Base-by-base conservation (phyloP, 2,888 invertebrate genomes). In the Lycocerus yunnanus region DNA sequence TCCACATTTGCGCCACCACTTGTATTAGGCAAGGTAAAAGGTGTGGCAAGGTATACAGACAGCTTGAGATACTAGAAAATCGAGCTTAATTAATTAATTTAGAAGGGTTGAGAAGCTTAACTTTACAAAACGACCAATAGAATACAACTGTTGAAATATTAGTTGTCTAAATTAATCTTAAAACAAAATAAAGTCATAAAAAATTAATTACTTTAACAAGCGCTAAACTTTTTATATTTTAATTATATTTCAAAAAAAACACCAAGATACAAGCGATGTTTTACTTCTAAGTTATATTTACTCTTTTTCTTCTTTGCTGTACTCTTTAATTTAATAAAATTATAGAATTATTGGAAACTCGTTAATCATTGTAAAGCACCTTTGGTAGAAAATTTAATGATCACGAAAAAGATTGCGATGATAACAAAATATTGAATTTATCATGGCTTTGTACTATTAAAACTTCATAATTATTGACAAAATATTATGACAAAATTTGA, bases 401-500 rank as follows among this genome's bases (percentile, higher is more conserved):
- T n/a, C 43, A 43, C 43, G 43, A n/a, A 43, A 43, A 43, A n/a
- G 43, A 43, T 43, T 43, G 2, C n/a, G 43, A 43, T 43, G 43
- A 43, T 43, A 43, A 43, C n/a, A 43, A 43, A 43, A 43, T 43
- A 43, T 43, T 43, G 43, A 43, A 43, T 43, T n/a, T 43, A 43
- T 43, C 43, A 5, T 6, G n/a, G n/a, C n/a, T 43, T 27, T 4
- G 13, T 6, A 5, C 20, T 63, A 20, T 15, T 63, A 63, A 63
- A 63, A 63, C 63, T 24, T 43, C 70, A 43, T 61, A 15, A 70
- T 70, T 24, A 27, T 63, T 14, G 70, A 16, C 65, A 63, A 70
- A 70, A 70, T 63, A 58, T 43, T 70, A 63, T 65, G 70, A 63
- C 14, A 63, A 65, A 65, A 70, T 70, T 70, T 63, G 43, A 65